Percentiles rank a stretch among this genome's conserved stretches.
These are phyloP conservation scores for Mallotus villosus DNA, from an alignment of 2,797 vertebrate genomes.

Conservation along the genomic window DNA sequence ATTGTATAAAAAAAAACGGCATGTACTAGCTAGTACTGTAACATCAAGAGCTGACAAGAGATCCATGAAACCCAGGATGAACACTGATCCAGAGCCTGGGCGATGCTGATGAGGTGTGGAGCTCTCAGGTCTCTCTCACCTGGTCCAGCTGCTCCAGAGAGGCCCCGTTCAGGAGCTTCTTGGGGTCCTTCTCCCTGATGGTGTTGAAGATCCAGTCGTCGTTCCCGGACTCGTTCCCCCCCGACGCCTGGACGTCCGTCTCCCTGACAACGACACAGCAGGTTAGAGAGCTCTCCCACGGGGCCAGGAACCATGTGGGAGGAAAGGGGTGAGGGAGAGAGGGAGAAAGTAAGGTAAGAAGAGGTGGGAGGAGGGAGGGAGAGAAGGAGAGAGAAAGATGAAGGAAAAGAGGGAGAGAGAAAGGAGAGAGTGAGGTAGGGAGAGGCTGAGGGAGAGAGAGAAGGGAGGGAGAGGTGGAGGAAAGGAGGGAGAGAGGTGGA, in stretches of 20 bases:
- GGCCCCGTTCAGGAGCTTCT: slow-evolving; percentile 81
- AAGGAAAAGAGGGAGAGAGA: no score
- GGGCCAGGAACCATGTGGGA: not conserved
- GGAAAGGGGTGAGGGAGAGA: no score
- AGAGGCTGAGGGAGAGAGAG: no score
- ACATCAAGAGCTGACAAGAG: not conserved
- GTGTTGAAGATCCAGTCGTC: slow-evolving; percentile 90
- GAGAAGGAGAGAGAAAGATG: no score
- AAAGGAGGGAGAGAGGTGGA: no score
- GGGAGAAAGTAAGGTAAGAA: no score
- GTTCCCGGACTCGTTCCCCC: slow-evolving; percentile 74
- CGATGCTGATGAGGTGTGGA: no score
- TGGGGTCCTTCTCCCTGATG: slow-evolving; percentile 83
- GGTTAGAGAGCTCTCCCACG: not conserved
- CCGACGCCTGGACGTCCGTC: slow-evolving; percentile 81
- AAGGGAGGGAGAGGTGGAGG: no score
- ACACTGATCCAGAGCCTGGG: not conserved
- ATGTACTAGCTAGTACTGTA: no score
- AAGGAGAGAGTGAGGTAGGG: no score
- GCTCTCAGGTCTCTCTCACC: no score
- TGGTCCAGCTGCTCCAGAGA: slow-evolving; percentile 70
- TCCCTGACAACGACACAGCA: slow-evolving; percentile 74
- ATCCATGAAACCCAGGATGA: not conserved
- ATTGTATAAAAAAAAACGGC: not conserved
- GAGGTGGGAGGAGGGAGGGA: no score